Evolutionary conservation across 2,797 vertebrate species (phyloP).

Genomic region (Rachycentron canadum): DNA sequence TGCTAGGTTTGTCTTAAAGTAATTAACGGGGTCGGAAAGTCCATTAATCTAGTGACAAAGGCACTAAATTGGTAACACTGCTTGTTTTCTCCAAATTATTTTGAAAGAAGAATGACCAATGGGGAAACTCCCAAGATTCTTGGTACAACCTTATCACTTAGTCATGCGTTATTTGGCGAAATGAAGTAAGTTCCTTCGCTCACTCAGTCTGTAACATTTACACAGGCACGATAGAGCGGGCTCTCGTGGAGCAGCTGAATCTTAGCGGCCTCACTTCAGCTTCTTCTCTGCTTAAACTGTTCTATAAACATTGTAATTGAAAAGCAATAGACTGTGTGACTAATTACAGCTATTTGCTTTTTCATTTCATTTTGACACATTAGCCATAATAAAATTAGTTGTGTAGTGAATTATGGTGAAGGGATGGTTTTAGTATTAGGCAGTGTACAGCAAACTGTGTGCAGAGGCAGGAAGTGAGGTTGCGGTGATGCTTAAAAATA

Average conservation of each 20-base stretch:
- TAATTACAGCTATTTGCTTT: conserved; percentile 23
- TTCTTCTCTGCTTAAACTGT: conserved; percentile 2
- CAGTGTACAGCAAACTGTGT: neutral
- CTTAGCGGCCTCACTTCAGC: conserved; percentile 12
- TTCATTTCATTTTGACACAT: conserved; percentile 30
- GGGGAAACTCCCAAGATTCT: no score
- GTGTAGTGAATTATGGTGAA: conserved; percentile 5
- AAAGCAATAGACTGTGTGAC: conserved; percentile 28
- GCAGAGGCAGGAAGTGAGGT: conserved; percentile 2
- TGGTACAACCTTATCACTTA: no score
- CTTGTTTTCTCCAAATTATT: no score
- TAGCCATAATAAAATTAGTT: conserved; percentile 28
- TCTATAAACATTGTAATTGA: conserved; percentile 19
- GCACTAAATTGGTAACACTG: no score
- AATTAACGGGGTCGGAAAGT: no score
- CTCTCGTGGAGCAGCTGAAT: neutral
- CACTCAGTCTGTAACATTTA: neutral
- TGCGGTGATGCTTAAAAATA: neutral
- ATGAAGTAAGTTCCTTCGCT: neutral
- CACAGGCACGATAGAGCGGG: neutral
- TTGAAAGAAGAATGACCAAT: no score
- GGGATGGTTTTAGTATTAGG: conserved; percentile 16
- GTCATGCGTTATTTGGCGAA: no score
- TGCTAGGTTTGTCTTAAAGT: no score
- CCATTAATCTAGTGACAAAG: no score